Evolutionary conservation across 1,140 invertebrate genomes (phyloP).

Genomic region (Scylla paramamosain): DNA sequence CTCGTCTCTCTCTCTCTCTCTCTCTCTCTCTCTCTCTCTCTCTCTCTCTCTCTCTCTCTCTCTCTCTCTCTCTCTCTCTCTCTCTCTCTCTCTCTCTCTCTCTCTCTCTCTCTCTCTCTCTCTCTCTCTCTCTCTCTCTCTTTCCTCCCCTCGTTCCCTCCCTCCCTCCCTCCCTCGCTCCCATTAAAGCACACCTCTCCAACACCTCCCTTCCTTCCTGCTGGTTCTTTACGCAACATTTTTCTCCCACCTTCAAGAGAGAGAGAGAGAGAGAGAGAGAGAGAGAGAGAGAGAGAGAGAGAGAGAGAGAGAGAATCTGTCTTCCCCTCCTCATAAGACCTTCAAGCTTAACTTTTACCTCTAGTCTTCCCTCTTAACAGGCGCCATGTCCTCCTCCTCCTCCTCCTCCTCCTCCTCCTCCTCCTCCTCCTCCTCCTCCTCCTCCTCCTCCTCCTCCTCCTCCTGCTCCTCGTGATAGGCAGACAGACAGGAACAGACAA

Average conservation of each 20-base stretch:
- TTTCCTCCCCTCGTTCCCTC: neutral
- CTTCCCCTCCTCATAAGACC: slow-evolving; percentile 17
- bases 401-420: slow-evolving; percentile 14
- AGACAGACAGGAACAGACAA: neutral
- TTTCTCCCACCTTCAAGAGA: neutral
- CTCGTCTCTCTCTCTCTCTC: neutral
- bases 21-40: slow-evolving; percentile 12
- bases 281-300: neutral
- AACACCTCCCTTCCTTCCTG: slow-evolving; percentile 1
- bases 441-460: neutral
- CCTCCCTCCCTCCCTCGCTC: neutral
- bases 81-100: slow-evolving; percentile 1
- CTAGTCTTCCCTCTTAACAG: slow-evolving; percentile 11
- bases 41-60: slow-evolving; percentile 20
- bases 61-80: slow-evolving; percentile 20
- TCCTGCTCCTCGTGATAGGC: neutral
- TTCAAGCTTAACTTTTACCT: slow-evolving; percentile 14
- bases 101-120: slow-evolving; percentile 10
- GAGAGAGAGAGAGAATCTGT: slow-evolving; percentile 5
- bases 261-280: neutral
- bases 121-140: neutral
- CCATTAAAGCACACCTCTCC: neutral
- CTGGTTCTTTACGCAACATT: neutral
- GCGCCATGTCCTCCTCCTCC: neutral
- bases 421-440: neutral